Percentiles rank a stretch among this genome's conserved stretches.
These are phyloP conservation scores for Hepsetus odoe DNA, from an alignment of 2,113 vertebrate species.

Conservation along the genomic window DNA sequence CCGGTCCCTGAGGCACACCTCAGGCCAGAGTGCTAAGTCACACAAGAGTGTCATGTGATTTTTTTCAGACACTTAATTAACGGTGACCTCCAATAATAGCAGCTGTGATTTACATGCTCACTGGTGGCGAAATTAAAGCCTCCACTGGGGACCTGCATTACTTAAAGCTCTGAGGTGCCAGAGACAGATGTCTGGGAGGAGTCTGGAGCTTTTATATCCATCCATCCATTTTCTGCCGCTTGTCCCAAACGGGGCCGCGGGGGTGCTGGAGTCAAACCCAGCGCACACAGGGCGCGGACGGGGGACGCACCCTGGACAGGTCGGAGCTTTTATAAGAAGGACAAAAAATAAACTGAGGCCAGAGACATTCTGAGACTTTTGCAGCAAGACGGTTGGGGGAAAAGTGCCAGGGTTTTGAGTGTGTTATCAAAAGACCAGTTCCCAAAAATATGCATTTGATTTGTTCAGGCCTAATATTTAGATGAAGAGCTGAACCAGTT, in stretches of 20 bases:
- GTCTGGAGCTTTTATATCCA: background rate
- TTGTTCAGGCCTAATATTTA: background rate
- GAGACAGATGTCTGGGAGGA: background rate
- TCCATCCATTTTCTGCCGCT: too few species aligned
- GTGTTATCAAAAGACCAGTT: background rate
- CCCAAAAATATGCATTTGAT: background rate
- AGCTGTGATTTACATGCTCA: slow-evolving; percentile 28
- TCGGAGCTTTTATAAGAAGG: background rate
- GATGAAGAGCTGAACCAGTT: too few species aligned
- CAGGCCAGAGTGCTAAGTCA: background rate
- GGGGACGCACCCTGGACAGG: too few species aligned
- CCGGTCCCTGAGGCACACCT: background rate
- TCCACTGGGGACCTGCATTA: background rate
- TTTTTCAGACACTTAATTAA: slow-evolving; percentile 47
- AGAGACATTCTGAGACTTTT: background rate
- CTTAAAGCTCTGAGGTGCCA: background rate
- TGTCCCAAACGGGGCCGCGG: too few species aligned
- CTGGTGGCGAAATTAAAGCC: background rate
- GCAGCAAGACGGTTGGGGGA: background rate
- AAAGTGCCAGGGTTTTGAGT: background rate
- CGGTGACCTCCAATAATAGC: slow-evolving; percentile 43
- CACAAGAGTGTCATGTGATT: slow-evolving; percentile 27
- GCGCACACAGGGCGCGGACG: too few species aligned
- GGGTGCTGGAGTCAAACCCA: too few species aligned
- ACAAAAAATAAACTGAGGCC: background rate